Evolutionary conservation across 2,888 invertebrate genomes (phyloP).

Genomic region (Polydrusus cervinus): DNA sequence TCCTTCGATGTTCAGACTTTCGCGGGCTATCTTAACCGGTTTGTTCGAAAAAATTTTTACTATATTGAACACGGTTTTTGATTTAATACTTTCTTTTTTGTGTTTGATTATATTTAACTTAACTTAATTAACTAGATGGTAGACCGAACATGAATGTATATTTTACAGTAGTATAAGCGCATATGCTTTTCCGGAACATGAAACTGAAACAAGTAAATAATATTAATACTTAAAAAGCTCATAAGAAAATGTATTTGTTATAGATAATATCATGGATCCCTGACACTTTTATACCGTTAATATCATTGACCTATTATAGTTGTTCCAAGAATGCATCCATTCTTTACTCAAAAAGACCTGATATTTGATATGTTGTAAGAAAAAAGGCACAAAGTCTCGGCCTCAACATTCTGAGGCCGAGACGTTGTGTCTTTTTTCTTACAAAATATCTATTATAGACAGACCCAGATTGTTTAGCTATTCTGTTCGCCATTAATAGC

Average conservation of each 20-base stretch:
- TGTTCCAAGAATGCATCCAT: too few species aligned
- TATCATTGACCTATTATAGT: too few species aligned
- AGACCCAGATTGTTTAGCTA: too few species aligned
- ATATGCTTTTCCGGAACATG: conserved; percentile 62
- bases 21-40: conserved; percentile 66
- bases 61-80: conserved; percentile 67
- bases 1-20: conserved; percentile 67
- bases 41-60: conserved; percentile 66
- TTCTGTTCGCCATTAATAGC: too few species aligned
- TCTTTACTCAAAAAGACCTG: too few species aligned
- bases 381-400: too few species aligned
- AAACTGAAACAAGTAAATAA: conserved; percentile 52
- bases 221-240: background rate
- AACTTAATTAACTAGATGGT: conserved; percentile 42
- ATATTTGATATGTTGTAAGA: too few species aligned
- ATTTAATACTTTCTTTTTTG: conserved; percentile 41
- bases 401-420: too few species aligned
- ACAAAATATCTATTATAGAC: too few species aligned
- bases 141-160: conserved; percentile 43
- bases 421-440: too few species aligned
- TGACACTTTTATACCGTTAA: background rate
- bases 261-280: background rate
- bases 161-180: conserved; percentile 61
- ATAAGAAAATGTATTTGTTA: conserved; percentile 4
- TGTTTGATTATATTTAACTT: conserved; percentile 26